Conservation (phyloP, 2,113 vertebrate species). For the Oreocharis arfaki region DNA sequence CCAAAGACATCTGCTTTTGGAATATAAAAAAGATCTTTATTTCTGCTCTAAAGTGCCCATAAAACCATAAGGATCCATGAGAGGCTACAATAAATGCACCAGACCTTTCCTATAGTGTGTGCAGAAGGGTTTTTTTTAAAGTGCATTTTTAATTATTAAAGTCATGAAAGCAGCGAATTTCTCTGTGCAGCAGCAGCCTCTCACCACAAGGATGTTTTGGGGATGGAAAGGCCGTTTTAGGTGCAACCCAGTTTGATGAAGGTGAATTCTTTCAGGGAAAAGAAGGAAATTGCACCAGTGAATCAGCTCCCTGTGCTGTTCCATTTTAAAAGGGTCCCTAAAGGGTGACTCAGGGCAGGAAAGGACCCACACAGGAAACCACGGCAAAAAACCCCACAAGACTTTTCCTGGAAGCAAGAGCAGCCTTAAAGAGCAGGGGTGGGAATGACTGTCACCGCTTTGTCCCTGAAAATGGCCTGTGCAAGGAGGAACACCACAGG, state of each 20-base stretch:
- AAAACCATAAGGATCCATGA: slow-evolving; percentile 33
- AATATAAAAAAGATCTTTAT: slow-evolving; percentile 43
- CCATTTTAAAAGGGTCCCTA: background rate
- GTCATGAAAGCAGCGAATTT: slow-evolving; percentile 19
- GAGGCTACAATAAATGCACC: slow-evolving; percentile 25
- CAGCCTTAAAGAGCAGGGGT: background rate
- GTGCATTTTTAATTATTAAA: slow-evolving; percentile 67
- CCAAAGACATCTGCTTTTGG: slow-evolving; percentile 5
- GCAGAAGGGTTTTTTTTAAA: background rate
- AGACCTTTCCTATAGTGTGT: background rate
- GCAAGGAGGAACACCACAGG: background rate
- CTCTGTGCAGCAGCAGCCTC: background rate
- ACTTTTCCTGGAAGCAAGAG: background rate
- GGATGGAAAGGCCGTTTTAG: background rate
- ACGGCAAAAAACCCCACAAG: background rate
- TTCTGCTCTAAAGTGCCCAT: slow-evolving; percentile 31
- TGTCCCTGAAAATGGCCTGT: background rate
- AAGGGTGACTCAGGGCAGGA: background rate
- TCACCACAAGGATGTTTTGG: background rate
- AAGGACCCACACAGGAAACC: background rate
- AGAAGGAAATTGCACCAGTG: background rate
- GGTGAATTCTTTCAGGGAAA: background rate
- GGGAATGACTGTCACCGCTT: background rate
- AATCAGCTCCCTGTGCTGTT: background rate
- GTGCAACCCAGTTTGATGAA: background rate